phyloP scores from a whole-genome alignment of 2,888 invertebrate genomes.

The Tetrapedia diversipes region DNA sequence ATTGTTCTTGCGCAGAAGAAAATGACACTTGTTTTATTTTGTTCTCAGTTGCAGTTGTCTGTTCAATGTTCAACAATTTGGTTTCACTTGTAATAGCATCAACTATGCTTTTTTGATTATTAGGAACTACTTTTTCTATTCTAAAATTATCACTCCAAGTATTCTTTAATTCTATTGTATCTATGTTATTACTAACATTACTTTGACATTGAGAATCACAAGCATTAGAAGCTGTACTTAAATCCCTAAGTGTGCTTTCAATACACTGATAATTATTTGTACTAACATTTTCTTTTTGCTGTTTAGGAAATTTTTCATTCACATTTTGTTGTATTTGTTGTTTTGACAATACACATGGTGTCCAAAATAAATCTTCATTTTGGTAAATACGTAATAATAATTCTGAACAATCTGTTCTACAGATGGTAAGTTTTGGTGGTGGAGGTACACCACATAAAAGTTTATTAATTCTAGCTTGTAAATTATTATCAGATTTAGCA shows the following conservation, averaged over 20 bases:
- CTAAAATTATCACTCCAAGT: conserved; percentile 43
- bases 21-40: conserved; percentile 15
- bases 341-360: conserved; percentile 49
- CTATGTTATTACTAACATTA: conserved; percentile 42
- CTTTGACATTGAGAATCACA: conserved; percentile 67
- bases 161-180: conserved; percentile 16
- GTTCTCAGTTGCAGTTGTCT: conserved; percentile 1
- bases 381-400: conserved; percentile 86
- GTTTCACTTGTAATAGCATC: conserved; percentile 10
- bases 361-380: conserved; percentile 84
- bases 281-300: conserved; percentile 48
- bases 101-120: conserved; percentile 26
- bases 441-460: conserved; percentile 89
- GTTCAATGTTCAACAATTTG: conserved; percentile 13
- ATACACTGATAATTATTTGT: conserved; percentile 60
- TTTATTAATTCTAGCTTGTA: conserved; percentile 84
- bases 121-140: conserved; percentile 42
- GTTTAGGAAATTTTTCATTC: conserved; percentile 30
- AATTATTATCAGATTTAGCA: conserved; percentile 78
- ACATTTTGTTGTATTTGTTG: conserved; percentile 29
- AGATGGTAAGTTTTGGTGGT: conserved; percentile 89
- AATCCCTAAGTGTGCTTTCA: conserved; percentile 71
- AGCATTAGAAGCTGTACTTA: conserved; percentile 75
- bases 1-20: neutral
- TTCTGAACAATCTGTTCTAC: conserved; percentile 87